A percentile compares a stretch with the other conserved stretches of the same genome.
phyloP scores from a whole-genome alignment of 2,888 invertebrate genomes.

The Tuberolachnus salignus region DNA sequence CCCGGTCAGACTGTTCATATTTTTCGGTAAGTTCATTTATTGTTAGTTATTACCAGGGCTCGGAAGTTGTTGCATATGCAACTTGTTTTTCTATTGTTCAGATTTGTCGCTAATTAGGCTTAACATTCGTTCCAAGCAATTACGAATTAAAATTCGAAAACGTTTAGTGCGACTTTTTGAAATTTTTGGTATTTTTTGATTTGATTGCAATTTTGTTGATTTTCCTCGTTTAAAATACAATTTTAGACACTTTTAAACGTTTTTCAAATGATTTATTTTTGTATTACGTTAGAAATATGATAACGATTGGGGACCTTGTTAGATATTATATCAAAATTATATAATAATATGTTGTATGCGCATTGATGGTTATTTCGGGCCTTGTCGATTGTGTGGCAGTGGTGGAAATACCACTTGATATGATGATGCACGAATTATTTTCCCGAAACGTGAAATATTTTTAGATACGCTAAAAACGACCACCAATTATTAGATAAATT shows the following conservation, averaged over 20 bases:
- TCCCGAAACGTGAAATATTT: not conserved
- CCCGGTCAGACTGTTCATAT: too few species aligned
- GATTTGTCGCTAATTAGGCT: slow-evolving; percentile 3
- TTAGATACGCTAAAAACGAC: not conserved
- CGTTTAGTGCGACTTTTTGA: not conserved
- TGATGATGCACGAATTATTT: not conserved
- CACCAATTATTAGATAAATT: too few species aligned
- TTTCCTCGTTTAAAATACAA: not conserved
- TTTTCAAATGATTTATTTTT: not conserved
- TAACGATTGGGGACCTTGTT: too few species aligned
- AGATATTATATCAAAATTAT: too few species aligned
- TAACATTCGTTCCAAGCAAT: not conserved
- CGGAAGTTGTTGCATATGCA: not conserved
- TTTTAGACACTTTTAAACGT: not conserved
- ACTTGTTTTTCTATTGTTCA: too few species aligned
- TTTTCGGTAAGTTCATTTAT: too few species aligned
- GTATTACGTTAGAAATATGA: not conserved
- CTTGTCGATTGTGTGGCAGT: not conserved
- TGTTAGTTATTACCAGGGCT: too few species aligned
- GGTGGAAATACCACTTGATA: not conserved
- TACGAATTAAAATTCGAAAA: not conserved
- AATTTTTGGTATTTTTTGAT: not conserved
- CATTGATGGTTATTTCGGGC: not conserved
- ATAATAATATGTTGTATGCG: not conserved
- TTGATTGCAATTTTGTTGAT: not conserved